Evolutionary conservation across 2,797 vertebrate species (phyloP), one percentile per base, ranked within the genome.

Genomic region (Sebastes melanostomus): DNA sequence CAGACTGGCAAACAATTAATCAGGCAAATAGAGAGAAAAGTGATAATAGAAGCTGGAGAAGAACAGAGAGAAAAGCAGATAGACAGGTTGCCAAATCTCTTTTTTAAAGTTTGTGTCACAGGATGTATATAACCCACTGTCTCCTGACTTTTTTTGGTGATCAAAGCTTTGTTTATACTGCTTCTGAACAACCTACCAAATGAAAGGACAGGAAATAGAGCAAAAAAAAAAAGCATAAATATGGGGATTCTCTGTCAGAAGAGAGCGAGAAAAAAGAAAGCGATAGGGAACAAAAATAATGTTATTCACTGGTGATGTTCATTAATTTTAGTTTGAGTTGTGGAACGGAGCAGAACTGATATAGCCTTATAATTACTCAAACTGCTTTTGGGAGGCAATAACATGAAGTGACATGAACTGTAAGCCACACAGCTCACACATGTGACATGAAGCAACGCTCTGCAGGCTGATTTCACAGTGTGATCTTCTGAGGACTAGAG

Each of bases 351-450:
- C 52, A 73, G 73, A 83, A 70, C 75, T 65, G 80, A 78, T 75
- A 55, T 5, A 54, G 56, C 52, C 66, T 79, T 24, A 77, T 86
- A 85, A 89, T 89, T 81, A 86, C 66, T 72, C 60, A 75, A 75
- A 85, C 66, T 62, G 65, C 84, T 83, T 75, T 78, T 81, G 72
- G 67, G 78, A 83, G 73, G 78, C 13, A 66, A 56, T 50, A 79
- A 71, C 50, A 83, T 66, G 63, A 85, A 65, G 77, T 80, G 80
- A 77, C 66, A 75, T 55, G 76, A 88, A 76, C 77, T 74, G 56
- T 65, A 52, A 80, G 73, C 54, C 29, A 55, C 6, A 5, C 77
- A 74, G 78, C 72, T 72, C 66, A 60, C 58, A 84, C 68, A 76
- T 55, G 22, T 71, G 77, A 76, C 69, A 77, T 8, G 16, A 66